Conservation (phyloP, 2,113 vertebrate genomes). For the Varanus komodoensis region DNA sequence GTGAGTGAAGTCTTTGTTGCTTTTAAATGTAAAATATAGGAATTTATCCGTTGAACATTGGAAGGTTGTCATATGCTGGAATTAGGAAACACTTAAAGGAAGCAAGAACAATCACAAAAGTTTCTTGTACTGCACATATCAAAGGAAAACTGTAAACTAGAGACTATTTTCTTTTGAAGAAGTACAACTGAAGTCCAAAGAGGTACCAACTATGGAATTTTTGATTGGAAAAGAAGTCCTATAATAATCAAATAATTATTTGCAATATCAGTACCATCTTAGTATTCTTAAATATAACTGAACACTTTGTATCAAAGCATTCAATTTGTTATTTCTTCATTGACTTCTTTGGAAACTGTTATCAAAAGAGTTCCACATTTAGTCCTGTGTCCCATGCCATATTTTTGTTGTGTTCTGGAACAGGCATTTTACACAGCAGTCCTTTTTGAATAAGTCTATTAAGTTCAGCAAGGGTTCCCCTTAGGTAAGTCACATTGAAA, state of each 20-base stretch:
- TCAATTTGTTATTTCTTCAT: background rate
- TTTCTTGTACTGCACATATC: background rate
- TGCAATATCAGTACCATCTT: background rate
- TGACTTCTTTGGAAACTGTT: background rate
- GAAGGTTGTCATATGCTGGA: background rate
- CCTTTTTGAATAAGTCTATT: background rate
- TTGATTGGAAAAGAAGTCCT: background rate
- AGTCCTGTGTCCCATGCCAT: background rate
- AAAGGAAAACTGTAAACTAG: background rate
- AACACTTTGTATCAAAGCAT: background rate
- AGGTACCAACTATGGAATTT: background rate
- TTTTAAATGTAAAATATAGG: background rate
- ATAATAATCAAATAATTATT: background rate
- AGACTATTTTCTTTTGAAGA: background rate
- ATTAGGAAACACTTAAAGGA: background rate
- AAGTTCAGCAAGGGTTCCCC: background rate
- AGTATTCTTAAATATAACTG: background rate
- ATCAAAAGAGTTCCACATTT: background rate
- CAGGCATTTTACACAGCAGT: background rate
- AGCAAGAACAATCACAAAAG: background rate
- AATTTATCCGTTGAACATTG: background rate
- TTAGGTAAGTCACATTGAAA: background rate
- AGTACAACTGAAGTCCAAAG: background rate
- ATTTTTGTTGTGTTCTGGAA: background rate
- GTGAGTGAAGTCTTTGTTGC: constrained; percentile 47